Conservation (phyloP, 1,140 invertebrate genomes). For the Drosophila cardini region DNA sequence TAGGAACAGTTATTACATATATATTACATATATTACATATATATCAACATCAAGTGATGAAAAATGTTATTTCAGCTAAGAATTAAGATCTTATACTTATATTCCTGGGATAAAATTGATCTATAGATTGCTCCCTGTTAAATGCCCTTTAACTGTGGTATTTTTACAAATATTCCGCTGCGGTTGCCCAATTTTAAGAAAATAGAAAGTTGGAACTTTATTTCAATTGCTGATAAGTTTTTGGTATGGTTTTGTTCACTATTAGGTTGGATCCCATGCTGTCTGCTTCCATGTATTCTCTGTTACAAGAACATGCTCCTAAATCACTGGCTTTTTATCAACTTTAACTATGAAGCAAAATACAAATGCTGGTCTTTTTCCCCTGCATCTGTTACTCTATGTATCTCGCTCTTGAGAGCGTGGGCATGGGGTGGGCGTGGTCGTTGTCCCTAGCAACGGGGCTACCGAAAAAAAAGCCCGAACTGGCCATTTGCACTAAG, state of each 20-base stretch:
- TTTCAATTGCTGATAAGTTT: conserved; percentile 61
- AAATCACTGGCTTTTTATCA: conserved; percentile 80
- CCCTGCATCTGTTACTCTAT: conserved; percentile 14
- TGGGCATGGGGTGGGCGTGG: conserved; percentile 17
- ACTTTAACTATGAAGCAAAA: conserved; percentile 77
- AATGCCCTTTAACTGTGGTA: not conserved
- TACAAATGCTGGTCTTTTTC: conserved; percentile 69
- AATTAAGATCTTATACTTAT: too few relatives aligned
- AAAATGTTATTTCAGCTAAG: too few relatives aligned
- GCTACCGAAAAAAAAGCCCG: conserved; percentile 42
- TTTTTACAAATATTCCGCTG: conserved; percentile 1
- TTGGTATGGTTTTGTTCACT: not conserved
- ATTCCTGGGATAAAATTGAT: too few relatives aligned
- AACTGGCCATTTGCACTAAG: conserved; percentile 78
- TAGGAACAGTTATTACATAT: too few relatives aligned
- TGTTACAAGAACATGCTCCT: conserved; percentile 52
- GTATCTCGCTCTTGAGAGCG: conserved; percentile 1
- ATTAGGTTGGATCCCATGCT: conserved; percentile 2
- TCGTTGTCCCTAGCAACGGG: conserved; percentile 63
- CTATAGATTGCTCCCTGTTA: too few relatives aligned
- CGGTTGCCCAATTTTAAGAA: conserved; percentile 47
- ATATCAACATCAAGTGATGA: too few relatives aligned
- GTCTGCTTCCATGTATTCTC: conserved; percentile 42
- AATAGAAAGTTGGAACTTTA: conserved; percentile 52
- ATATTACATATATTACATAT: too few relatives aligned